Evolutionary conservation across 2,888 invertebrate genomes (phyloP), one percentile per base, ranked within the genome.

Genomic region (Mesorhabditis spiculigera): DNA sequence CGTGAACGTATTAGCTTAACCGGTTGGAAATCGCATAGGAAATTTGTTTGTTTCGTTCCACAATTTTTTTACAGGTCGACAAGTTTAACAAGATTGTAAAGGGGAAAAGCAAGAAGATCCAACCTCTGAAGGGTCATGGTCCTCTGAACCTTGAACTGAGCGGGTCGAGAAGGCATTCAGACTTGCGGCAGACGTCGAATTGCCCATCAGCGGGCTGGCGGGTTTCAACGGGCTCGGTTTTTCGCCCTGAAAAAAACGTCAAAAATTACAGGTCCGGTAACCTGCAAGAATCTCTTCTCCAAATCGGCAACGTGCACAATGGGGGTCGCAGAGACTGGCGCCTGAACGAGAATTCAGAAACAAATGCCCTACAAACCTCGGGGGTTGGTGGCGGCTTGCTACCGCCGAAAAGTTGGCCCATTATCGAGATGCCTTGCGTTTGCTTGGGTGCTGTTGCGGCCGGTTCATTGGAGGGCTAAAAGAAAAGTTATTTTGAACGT

Each of bases 171-270:
- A 72, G 2, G 73, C 76, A 41, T 73, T 73, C 63, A 80, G 67
- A 4, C 77, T 77, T 5, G 75, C 75, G 13, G 77, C 80, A 0
- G 80, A 80, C n/a, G 78, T 73, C 2, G 78, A 77, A 66, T 75
- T 76, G 43, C 63, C 71, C 68, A 78, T 50, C 58, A n/a, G 8
- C n/a, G 58, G 58, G 28, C 28, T 28, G 28, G 28, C 28, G 28
- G 28, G 28, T 28, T 28, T 28, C 28, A 28, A 28, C 28, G 28
- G 28, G 28, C 28, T 28, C 28, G 28, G 28, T 28, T 28, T 28
- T 28, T 28, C 28, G 28, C 28, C 28, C 28, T 28, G 28, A 28
- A 28, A 50, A 50, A 50, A 50, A 13, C n/a, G 8, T n/a, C 8
- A 13, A 10, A 50, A 13, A 50, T 50, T 50, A 50, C 58, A 50